A percentile compares a stretch with the other conserved stretches of the same genome.
Conservation (phyloP, 1,140 invertebrate species). For the Ceratina calcarata region DNA sequence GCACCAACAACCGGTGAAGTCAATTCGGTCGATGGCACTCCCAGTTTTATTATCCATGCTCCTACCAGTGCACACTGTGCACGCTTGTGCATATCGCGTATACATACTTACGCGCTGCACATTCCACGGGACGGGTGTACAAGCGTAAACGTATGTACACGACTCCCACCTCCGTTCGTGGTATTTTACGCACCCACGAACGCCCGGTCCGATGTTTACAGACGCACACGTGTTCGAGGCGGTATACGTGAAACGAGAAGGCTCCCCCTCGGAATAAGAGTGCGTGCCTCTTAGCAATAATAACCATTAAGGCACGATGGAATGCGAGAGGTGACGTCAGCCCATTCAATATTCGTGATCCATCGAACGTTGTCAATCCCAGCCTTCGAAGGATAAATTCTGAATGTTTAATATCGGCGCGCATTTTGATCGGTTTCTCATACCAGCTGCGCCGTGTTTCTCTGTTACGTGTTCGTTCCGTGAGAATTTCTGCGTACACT, state of each 20-base stretch:
- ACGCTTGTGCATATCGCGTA: slow-evolving; percentile 6
- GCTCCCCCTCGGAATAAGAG: slow-evolving; percentile 64
- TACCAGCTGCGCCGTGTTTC: too few relatives aligned
- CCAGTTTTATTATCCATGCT: slow-evolving; percentile 55
- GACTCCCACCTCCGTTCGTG: slow-evolving; percentile 35
- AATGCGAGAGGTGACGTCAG: slow-evolving; percentile 73
- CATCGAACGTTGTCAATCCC: slow-evolving; percentile 51
- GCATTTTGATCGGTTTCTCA: background rate
- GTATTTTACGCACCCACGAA: slow-evolving; percentile 39
- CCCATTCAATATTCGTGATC: slow-evolving; percentile 66
- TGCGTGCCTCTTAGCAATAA: slow-evolving; percentile 74
- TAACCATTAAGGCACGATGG: slow-evolving; percentile 76
- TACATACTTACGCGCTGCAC: slow-evolving; percentile 19
- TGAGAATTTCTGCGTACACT: background rate
- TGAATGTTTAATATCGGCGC: slow-evolving; percentile 31
- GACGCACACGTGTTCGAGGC: slow-evolving; percentile 10
- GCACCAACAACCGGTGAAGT: slow-evolving; percentile 30
- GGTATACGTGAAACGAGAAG: slow-evolving; percentile 36
- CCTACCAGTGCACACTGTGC: background rate
- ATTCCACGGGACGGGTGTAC: slow-evolving; percentile 34
- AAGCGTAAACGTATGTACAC: background rate
- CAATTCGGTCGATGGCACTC: slow-evolving; percentile 68
- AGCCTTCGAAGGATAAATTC: slow-evolving; percentile 41
- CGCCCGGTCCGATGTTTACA: slow-evolving; percentile 1
- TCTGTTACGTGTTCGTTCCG: too few relatives aligned